Percentiles rank a stretch among this genome's conserved stretches.
These are phyloP conservation scores for Sciurus niger DNA, from an alignment of 2,113 vertebrate genomes.

Conservation along the genomic window DNA sequence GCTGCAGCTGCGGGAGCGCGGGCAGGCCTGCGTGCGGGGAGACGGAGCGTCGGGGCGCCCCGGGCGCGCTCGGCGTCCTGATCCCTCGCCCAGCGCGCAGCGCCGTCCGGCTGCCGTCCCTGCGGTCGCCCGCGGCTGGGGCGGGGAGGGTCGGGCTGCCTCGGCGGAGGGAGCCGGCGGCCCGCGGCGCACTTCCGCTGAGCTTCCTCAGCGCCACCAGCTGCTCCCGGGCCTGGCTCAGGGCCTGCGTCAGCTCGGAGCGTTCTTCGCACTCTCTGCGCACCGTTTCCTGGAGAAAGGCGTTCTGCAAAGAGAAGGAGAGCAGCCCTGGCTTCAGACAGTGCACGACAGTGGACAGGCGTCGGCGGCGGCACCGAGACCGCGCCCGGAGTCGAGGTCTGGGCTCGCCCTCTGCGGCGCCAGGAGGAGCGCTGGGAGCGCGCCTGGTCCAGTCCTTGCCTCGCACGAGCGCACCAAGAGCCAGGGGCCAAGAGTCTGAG, in stretches of 20 bases:
- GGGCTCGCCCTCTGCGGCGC: neutral
- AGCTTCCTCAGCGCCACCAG: slow-evolving; percentile 87
- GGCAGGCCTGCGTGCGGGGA: slow-evolving; percentile 25
- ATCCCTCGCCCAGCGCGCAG: slow-evolving; percentile 47
- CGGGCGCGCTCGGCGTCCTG: slow-evolving; percentile 39
- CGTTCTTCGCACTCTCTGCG: slow-evolving; percentile 95
- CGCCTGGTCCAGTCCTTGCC: neutral
- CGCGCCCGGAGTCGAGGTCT: too few species aligned
- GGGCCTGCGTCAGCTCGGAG: slow-evolving; percentile 93
- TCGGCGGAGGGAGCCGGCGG: slow-evolving; percentile 70
- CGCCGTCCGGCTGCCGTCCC: neutral
- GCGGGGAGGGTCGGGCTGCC: slow-evolving; percentile 78
- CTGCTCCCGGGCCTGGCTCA: slow-evolving; percentile 91
- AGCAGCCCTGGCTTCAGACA: neutral
- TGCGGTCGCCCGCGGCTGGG: neutral
- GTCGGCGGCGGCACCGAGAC: too few species aligned
- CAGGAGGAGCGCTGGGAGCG: neutral
- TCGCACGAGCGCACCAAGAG: neutral
- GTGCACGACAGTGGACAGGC: neutral
- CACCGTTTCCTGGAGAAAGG: slow-evolving; percentile 94
- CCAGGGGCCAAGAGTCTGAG: neutral
- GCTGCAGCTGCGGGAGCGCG: slow-evolving; percentile 72
- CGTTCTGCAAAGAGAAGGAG: slow-evolving; percentile 88
- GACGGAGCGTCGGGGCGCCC: neutral
- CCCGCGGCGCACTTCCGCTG: slow-evolving; percentile 73